Evolutionary conservation across 2,113 vertebrate genomes (phyloP), one percentile per base, ranked within the genome.

Genomic region (Rhinolophus ferrumequinum): DNA sequence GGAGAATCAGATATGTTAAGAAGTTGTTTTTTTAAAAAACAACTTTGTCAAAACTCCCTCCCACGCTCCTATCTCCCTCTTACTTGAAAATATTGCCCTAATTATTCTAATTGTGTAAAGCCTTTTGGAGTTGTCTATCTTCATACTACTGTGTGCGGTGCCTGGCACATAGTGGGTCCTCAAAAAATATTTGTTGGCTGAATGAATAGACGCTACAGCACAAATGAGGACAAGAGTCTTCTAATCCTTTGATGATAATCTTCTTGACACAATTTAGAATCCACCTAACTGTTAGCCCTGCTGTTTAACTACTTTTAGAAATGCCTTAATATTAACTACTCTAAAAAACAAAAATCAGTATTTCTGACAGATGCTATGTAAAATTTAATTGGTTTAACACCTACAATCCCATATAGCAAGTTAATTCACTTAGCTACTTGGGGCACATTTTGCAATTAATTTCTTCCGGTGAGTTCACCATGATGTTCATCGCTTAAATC

Each of bases 371-470:
- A 88, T 22, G 76, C 60, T 73, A 52, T 93, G 81, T 88, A 85
- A 95, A 96, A 64, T 94, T 54, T 95, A 97, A 96, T 97, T 97
- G 94, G 81, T 90, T 95, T 96, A 96, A 95, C 76, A 92, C 81
- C 35, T 94, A 84, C 77, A 92, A 94, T 96, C 93, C 70, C 33
- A 84, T n/a, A 47, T 22, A 92, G 91, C 83, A 95, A 90, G 88
- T 88, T 98, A 92, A 94, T 96, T 94, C 94, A 77, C 66, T 95
- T 52, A 93, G 76, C 93, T 90, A 93, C 97, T 90, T 92, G 81
- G 90, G 96, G 81, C 93, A 96, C 72, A 56, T 94, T 96, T 95
- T 88, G 88, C 91, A 96, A 94, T 97, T 95, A 96, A 82, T 95
- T 96, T 76, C 96, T 95, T 81, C 88, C 21, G 0, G n/a, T 58